Conservation (phyloP, 2,113 vertebrate genomes). For the Cebus imitator region DNA sequence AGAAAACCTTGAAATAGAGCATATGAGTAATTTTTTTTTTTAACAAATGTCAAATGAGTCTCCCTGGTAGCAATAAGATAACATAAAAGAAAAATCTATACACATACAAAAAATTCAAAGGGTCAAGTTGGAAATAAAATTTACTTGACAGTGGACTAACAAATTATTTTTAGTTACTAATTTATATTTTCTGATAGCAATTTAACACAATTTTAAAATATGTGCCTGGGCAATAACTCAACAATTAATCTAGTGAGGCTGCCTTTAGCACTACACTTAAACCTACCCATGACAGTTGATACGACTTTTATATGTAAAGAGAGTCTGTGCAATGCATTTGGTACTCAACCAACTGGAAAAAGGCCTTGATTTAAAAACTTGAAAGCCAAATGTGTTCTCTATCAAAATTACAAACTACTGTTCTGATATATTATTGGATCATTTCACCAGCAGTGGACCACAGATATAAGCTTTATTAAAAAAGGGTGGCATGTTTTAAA, state of each 20-base stretch:
- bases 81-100: not conserved
- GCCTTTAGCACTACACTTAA: not conserved
- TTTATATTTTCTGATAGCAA: not conserved
- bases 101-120: not conserved
- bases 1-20: not conserved
- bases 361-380: slow-evolving; percentile 75
- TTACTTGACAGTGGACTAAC: not conserved
- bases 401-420: slow-evolving; percentile 74
- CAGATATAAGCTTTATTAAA: slow-evolving; percentile 78
- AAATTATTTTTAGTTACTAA: slow-evolving; percentile 40
- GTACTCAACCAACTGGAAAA: slow-evolving; percentile 73
- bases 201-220: slow-evolving; percentile 34
- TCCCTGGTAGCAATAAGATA: not conserved
- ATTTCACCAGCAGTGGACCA: slow-evolving; percentile 76
- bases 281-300: slow-evolving; percentile 1
- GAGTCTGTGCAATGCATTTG: slow-evolving; percentile 65
- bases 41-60: not conserved
- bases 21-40: not conserved
- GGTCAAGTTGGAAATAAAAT: slow-evolving; percentile 8
- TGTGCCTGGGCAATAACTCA: not conserved
- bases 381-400: slow-evolving; percentile 73
- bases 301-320: slow-evolving; percentile 43
- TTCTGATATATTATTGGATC: slow-evolving; percentile 70
- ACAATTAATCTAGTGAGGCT: slow-evolving; percentile 2
- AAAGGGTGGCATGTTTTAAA: slow-evolving; percentile 79